Evolutionary conservation across 1,140 invertebrate species (phyloP), one percentile per base, ranked within the genome.

Genomic region (Lepidurus apus): DNA sequence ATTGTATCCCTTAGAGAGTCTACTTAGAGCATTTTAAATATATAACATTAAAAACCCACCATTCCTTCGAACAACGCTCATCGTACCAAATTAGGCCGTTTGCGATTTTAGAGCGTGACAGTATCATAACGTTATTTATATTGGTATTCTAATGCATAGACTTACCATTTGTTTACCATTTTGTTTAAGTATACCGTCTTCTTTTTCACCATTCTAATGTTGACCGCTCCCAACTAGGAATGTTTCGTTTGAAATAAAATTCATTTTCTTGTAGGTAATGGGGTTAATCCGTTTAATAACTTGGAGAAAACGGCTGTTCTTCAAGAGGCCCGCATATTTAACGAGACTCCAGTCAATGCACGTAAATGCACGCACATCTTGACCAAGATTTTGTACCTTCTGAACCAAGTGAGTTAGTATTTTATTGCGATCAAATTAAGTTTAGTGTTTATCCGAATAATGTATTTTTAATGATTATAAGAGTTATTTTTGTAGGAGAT

Each of bases 281-380:
- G 91, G 53, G 92, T 91, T 1, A 97, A 97, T 87, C 94, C 93
- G 17, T 98, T 95, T 85, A 91, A 92, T 84, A 95, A 96, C 84
- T 86, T 98, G 80, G 97, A 99, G 83, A 99, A 98, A 85, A 98
- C 95, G 0, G 92, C 94, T 10, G 95, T 99, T 75, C 88, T 99
- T 10, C 98, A 99, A 87, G 97, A 99, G 87, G 95, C 96, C 1
- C 89, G 97, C 78, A 93, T 93, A 21, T 99, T 99, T 85, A 99
- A 99, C 85, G 96, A 99, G 81, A 97, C 96, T 5, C 95, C 97
- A 6, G 93, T 99, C 1, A 98, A 99, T 88, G 93, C 96, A 5
- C 88, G 94, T 86, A 98, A 98, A 93, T 99, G 97, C 87, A 93
- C 93, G 9, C 91, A 93, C 81, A 98, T 99, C 83, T 88, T 99